A percentile compares a stretch with the other conserved stretches of the same genome.
These are phyloP conservation scores for Scylla paramamosain DNA, from an alignment of 1,140 invertebrate genomes.

Conservation along the genomic window DNA sequence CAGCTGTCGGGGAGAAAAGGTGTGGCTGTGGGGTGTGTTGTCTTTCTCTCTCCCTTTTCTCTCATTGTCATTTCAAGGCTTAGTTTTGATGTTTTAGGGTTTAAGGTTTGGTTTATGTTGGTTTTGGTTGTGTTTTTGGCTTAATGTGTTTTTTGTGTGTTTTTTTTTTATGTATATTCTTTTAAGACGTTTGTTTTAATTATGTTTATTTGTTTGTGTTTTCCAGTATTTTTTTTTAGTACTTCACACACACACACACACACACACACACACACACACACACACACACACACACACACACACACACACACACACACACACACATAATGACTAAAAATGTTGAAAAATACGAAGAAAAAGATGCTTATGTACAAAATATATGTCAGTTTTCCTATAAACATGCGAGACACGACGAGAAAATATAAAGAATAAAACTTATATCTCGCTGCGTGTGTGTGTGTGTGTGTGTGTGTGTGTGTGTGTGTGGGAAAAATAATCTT, in stretches of 20 bases:
- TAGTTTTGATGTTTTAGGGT: not conserved
- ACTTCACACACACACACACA: not conserved
- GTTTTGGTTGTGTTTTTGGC: too few species aligned
- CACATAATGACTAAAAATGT: not conserved
- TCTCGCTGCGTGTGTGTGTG: not conserved
- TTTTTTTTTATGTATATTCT: too few species aligned
- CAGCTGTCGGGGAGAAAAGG: not conserved
- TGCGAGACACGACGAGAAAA: not conserved
- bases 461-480: not conserved
- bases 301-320: slow-evolving; percentile 6
- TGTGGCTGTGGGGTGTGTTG: not conserved
- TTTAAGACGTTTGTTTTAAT: too few species aligned
- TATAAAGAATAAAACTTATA: not conserved
- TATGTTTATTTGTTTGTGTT: too few species aligned
- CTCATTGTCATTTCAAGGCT: too few species aligned
- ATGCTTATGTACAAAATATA: not conserved
- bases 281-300: not conserved
- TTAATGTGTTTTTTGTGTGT: not conserved
- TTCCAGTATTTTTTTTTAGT: too few species aligned
- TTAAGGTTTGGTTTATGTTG: too few species aligned
- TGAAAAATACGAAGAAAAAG: not conserved
- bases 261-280: slow-evolving; percentile 3
- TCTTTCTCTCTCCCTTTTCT: too few species aligned
- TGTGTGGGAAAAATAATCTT: slow-evolving; percentile 11
- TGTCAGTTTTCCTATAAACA: not conserved